Base-by-base conservation (phyloP, 2,888 invertebrate genomes). In the Ellobium chinense region DNA sequence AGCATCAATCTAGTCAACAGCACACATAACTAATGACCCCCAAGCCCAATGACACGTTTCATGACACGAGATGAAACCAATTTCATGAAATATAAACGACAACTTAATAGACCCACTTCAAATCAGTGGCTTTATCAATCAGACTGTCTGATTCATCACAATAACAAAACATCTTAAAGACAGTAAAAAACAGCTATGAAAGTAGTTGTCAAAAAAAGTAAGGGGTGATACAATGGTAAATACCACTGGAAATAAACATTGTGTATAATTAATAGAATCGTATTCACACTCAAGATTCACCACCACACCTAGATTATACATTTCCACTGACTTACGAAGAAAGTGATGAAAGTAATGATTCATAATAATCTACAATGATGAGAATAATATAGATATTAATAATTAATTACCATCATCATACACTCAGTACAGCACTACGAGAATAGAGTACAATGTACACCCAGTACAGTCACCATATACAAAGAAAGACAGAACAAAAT, bases 241-340 rank as follows among this genome's bases (percentile, higher is more conserved):
- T 18, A 9, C 60, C 9, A 60, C 24, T 9, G 60, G n/a, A 60
- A 60, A 60, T 14, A 46, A 60, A 24, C 7, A 60, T 18, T 18
- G 60, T 60, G 5, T 18, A 60, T 46, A 18, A 46, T 12, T 46
- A 12, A 18, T 46, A 12, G 46, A 12, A 46, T 46, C 9, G 18
- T 46, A 46, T 60, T 24, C n/a, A 60, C 60, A 60, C 60, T 60
- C 60, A 60, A n/a, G n/a, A n/a, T 60, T 60, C 60, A 60, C 60
- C 60, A 60, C 12, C 60, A 60, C 60, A 60, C 60, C 27, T 14
- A 60, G 60, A 60, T 60, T 46, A n/a, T n/a, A 46, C 46, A 46
- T 46, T 46, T 46, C 46, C 46, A 46, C 46, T 46, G 46, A 46
- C 46, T 12, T 46, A 7, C n/a, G n/a, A n/a, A 46, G 46, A 46